A percentile compares a stretch with the other conserved stretches of the same genome.
These are phyloP conservation scores for Argyrosomus japonicus DNA, from an alignment of 2,113 vertebrate species.

Conservation along the genomic window DNA sequence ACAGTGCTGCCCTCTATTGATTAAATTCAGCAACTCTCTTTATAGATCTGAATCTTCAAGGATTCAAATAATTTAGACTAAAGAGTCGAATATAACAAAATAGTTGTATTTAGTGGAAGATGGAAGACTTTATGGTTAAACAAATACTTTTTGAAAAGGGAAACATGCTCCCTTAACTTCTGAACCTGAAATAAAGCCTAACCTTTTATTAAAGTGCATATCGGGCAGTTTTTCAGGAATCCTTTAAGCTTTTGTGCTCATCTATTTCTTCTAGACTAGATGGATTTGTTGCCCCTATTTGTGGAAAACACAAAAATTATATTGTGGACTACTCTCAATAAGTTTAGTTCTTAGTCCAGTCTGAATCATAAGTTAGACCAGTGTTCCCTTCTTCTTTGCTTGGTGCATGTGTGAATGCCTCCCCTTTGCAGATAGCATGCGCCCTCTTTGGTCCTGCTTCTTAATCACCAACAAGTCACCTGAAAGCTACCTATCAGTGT, in stretches of 20 bases:
- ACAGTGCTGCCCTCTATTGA: slow-evolving; percentile 65
- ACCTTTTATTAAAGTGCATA: background rate
- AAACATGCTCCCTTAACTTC: background rate
- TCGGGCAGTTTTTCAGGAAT: background rate
- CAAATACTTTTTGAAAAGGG: background rate
- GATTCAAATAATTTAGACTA: background rate
- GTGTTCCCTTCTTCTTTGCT: slow-evolving; percentile 44
- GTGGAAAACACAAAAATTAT: slow-evolving; percentile 5
- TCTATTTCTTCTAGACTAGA: background rate
- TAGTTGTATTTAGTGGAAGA: background rate
- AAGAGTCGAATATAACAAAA: background rate
- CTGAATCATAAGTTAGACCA: slow-evolving; percentile 22
- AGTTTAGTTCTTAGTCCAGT: slow-evolving; percentile 17
- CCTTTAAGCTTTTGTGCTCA: background rate
- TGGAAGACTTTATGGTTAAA: background rate
- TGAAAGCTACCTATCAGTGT: slow-evolving; percentile 80
- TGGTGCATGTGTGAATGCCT: slow-evolving; percentile 77
- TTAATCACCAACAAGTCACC: slow-evolving; percentile 79
- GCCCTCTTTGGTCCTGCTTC: slow-evolving; percentile 62
- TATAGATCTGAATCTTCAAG: background rate
- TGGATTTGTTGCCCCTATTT: slow-evolving; percentile 3
- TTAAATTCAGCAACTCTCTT: slow-evolving; percentile 4
- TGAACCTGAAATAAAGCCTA: background rate
- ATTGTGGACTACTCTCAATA: slow-evolving; percentile 8
- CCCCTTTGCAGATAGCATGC: slow-evolving; percentile 66